Conservation (phyloP, 2,888 invertebrate species). For the Phragmatobia fuliginosa region DNA sequence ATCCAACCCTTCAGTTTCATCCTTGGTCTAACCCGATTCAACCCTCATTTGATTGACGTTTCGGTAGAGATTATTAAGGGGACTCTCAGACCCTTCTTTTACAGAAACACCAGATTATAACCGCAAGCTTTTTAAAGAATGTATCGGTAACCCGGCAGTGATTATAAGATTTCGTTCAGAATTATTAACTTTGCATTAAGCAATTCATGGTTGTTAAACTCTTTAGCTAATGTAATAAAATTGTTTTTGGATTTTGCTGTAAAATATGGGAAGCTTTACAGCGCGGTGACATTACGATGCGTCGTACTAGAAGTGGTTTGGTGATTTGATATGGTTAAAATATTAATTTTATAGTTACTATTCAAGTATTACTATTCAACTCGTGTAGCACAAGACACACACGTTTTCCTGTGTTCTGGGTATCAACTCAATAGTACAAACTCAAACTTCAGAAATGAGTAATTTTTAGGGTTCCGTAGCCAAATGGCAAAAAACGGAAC, state of each 20-base stretch:
- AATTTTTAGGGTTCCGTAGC: too few species aligned
- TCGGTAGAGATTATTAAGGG: slow-evolving; percentile 71
- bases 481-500: too few species aligned
- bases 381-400: too few species aligned
- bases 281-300: neutral
- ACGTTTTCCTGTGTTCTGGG: too few species aligned
- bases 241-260: neutral
- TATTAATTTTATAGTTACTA: neutral
- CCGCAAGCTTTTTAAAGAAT: slow-evolving; percentile 54
- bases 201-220: slow-evolving; percentile 3
- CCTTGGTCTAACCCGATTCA: slow-evolving; percentile 57
- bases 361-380: too few species aligned
- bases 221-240: neutral
- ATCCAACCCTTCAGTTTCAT: slow-evolving; percentile 82
- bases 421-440: too few species aligned
- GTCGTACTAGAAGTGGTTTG: neutral
- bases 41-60: slow-evolving; percentile 81
- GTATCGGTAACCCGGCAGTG: slow-evolving; percentile 40
- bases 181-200: slow-evolving; percentile 26
- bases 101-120: slow-evolving; percentile 64
- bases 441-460: too few species aligned
- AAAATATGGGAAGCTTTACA: neutral
- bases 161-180: slow-evolving; percentile 36
- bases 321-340: neutral
- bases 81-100: slow-evolving; percentile 59